These are phyloP conservation scores for Catagonus wagneri DNA, from an alignment of 2,113 vertebrate genomes.

Conservation along the genomic window DNA sequence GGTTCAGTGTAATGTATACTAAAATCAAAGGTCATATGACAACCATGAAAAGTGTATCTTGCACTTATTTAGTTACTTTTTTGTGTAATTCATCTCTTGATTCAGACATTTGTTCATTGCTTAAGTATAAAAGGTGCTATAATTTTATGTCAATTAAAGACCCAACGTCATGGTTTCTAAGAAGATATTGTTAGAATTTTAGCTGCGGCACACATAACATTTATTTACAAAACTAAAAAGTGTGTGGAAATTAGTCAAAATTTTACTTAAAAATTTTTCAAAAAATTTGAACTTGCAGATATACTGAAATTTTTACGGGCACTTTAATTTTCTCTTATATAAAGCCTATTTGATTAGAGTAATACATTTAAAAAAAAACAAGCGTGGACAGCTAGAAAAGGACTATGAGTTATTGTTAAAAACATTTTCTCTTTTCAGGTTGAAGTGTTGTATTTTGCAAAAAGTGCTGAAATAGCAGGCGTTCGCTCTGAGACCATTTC, in stretches of 20 bases:
- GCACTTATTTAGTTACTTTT: not conserved
- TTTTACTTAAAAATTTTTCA: not conserved
- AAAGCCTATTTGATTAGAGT: not conserved
- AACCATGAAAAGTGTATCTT: not conserved
- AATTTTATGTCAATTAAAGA: not conserved
- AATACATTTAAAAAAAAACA: not conserved
- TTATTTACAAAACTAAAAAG: not conserved
- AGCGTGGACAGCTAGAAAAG: not conserved
- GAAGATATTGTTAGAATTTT: not conserved
- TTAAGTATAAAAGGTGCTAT: not conserved
- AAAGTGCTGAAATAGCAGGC: slow-evolving; percentile 94
- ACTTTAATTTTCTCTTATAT: not conserved
- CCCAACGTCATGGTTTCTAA: not conserved
- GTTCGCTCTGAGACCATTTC: slow-evolving; percentile 88
- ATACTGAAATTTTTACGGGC: not conserved
- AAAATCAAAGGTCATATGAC: not conserved
- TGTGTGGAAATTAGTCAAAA: not conserved
- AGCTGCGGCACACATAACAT: not conserved
- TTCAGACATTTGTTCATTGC: not conserved
- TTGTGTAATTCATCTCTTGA: not conserved
- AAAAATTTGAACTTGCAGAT: not conserved
- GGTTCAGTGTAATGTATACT: not conserved
- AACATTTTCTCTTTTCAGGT: slow-evolving; percentile 78
- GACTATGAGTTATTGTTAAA: not conserved
- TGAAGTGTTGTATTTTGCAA: slow-evolving; percentile 94